Conservation (phyloP, 2,888 invertebrate species). For the Aleiodes testaceus region DNA sequence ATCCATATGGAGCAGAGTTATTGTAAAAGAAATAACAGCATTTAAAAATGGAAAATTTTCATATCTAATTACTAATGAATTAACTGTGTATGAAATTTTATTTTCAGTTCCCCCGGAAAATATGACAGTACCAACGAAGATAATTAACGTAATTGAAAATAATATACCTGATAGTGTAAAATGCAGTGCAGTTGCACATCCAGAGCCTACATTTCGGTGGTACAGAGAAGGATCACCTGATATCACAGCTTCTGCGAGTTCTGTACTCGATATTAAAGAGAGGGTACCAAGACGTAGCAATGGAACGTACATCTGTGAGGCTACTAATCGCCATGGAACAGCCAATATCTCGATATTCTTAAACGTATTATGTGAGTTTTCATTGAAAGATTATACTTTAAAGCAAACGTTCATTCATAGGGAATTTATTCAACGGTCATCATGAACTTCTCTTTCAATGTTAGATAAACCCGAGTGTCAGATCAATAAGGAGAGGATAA, state of each 20-base stretch:
- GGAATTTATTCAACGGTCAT: not conserved
- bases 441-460: conserved; percentile 56
- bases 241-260: conserved; percentile 71
- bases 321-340: conserved; percentile 86
- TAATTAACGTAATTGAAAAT: conserved; percentile 76
- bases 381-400: not conserved
- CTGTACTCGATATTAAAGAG: conserved; percentile 78
- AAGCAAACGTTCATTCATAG: not conserved
- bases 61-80: not conserved
- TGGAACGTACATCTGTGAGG: conserved; percentile 86
- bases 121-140: conserved; percentile 80
- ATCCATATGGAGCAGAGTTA: not conserved
- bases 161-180: conserved; percentile 76
- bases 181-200: conserved; percentile 80
- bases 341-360: conserved; percentile 81
- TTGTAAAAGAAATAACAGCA: conserved; percentile 1
- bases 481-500: conserved; percentile 82
- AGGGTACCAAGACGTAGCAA: conserved; percentile 81
- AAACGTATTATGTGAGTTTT: conserved; percentile 89
- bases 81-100: no score
- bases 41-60: not conserved
- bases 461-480: conserved; percentile 89
- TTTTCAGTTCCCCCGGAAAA: conserved; percentile 87
- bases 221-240: conserved; percentile 77
- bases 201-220: conserved; percentile 84